Percentiles rank a stretch among this genome's conserved stretches.
These are phyloP conservation scores for Eupristina koningsbergeri DNA, from an alignment of 1,140 invertebrate species.

Conservation along the genomic window DNA sequence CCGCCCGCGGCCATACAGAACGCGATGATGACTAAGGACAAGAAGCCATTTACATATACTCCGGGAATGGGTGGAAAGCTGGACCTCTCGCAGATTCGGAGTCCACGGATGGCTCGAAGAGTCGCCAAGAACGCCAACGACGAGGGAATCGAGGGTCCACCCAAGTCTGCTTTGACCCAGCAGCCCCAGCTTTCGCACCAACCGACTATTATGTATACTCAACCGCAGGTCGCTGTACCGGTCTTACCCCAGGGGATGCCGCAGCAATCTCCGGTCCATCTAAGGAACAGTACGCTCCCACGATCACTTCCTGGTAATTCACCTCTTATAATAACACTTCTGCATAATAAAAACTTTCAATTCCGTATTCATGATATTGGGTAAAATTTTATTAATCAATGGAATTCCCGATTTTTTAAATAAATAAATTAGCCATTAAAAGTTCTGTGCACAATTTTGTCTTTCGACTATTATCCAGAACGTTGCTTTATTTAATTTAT, in stretches of 20 bases:
- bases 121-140: slow-evolving; percentile 81
- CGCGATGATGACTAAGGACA: slow-evolving; percentile 95
- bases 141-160: slow-evolving; percentile 71
- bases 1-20: slow-evolving; percentile 92
- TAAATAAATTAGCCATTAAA: too few species aligned
- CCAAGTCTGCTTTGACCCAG: slow-evolving; percentile 62
- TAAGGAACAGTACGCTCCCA: slow-evolving; percentile 59
- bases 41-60: slow-evolving; percentile 95
- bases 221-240: slow-evolving; percentile 80
- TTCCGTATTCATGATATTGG: too few species aligned
- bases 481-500: neutral
- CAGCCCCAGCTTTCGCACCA: slow-evolving; percentile 68
- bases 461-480: neutral
- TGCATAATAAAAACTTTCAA: too few species aligned
- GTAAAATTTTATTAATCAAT: too few species aligned
- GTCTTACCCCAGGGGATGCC: slow-evolving; percentile 79
- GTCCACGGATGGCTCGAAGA: slow-evolving; percentile 89
- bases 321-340: too few species aligned
- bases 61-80: slow-evolving; percentile 85
- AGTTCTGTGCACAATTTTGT: neutral
- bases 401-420: too few species aligned
- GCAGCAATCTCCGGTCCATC: slow-evolving; percentile 66
- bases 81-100: slow-evolving; percentile 91
- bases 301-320: slow-evolving; percentile 57
- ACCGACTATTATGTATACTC: slow-evolving; percentile 67